phyloP scores from a whole-genome alignment of 2,797 vertebrate species.

The Parauchenoglanis punctatus region DNA sequence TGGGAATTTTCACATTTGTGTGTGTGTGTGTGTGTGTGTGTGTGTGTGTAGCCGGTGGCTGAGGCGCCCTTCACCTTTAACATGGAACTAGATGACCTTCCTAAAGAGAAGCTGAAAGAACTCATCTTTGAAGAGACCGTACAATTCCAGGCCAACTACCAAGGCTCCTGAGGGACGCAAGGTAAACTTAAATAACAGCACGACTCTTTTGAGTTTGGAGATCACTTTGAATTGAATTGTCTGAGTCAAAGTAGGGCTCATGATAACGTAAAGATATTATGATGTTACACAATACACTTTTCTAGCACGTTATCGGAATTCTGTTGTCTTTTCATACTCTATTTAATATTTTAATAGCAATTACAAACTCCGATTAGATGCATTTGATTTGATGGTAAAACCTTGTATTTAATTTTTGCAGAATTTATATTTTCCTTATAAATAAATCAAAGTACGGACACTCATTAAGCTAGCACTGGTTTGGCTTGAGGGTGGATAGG shows the following conservation, averaged over 20 bases:
- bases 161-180: slow-evolving; percentile 75
- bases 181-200: slow-evolving; percentile 52
- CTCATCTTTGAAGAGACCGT: slow-evolving; percentile 87
- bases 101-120: slow-evolving; percentile 89
- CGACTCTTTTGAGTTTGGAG: neutral
- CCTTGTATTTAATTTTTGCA: neutral
- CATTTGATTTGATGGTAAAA: neutral
- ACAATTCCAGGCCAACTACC: slow-evolving; percentile 83
- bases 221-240: neutral
- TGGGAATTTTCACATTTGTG: neutral
- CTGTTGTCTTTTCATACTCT: neutral
- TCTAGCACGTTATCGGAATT: neutral
- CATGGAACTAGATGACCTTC: slow-evolving; percentile 89
- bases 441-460: neutral
- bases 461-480: neutral
- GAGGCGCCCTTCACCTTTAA: slow-evolving; percentile 89
- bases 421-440: neutral
- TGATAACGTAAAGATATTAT: neutral
- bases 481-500: neutral
- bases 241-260: neutral
- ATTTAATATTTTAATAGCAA: neutral
- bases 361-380: neutral
- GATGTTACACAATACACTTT: neutral
- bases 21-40: slow-evolving; percentile 16
- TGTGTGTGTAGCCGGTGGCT: slow-evolving; percentile 78